Evolutionary conservation across 2,113 vertebrate genomes (phyloP).

Genomic region (Tamias sibiricus): DNA sequence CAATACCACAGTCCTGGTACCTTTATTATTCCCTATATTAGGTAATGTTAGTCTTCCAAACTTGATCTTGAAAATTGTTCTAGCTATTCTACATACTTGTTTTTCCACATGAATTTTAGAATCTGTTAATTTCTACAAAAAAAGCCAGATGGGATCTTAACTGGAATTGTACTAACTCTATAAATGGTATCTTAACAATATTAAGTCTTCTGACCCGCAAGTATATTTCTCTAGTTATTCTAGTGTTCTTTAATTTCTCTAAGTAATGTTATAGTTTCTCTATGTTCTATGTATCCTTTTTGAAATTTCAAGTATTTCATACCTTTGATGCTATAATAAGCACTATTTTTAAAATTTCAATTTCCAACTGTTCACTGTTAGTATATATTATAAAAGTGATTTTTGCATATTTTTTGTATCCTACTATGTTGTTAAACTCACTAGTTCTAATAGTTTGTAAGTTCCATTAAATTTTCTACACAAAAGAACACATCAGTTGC

Average conservation of each 20-base stretch:
- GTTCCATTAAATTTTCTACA: slow-evolving; percentile 12
- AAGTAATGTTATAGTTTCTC: not conserved
- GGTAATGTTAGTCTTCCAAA: not conserved
- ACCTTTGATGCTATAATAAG: not conserved
- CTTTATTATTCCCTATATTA: not conserved
- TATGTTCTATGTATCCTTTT: not conserved
- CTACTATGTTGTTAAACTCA: not conserved
- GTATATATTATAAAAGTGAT: not conserved
- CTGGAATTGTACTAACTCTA: not conserved
- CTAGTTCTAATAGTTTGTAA: not conserved
- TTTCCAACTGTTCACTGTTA: not conserved
- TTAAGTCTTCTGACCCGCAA: not conserved
- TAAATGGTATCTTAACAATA: not conserved
- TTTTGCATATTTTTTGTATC: not conserved
- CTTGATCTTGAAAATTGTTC: not conserved
- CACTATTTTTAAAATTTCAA: not conserved
- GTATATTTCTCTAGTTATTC: not conserved
- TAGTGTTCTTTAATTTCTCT: slow-evolving; percentile 5
- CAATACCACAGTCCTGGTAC: not conserved
- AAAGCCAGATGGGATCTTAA: too few species aligned
- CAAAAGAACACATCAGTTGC: not conserved
- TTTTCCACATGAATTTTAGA: not conserved
- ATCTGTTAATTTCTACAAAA: not conserved
- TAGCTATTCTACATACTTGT: not conserved
- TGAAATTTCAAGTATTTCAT: not conserved